A percentile compares a stretch with the other conserved stretches of the same genome.
These are phyloP conservation scores for Peromyscus polionotus DNA, from an alignment of 2,113 vertebrate genomes.

Conservation along the genomic window DNA sequence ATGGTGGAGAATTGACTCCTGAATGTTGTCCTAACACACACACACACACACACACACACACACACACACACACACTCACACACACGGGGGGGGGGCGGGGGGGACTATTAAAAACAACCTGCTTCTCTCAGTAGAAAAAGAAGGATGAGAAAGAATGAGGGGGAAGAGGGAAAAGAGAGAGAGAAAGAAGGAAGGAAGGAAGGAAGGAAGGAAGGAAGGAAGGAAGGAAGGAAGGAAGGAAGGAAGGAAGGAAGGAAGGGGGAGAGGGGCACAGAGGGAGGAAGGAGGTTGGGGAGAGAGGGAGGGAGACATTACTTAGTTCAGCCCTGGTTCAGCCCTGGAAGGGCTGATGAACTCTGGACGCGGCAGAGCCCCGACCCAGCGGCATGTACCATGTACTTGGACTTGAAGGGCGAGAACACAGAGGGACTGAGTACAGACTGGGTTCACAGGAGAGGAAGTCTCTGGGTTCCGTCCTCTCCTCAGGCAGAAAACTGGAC, in stretches of 20 bases:
- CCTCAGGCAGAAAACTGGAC: background rate
- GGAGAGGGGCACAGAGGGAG: background rate
- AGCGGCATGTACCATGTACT: background rate
- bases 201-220: too few relatives aligned
- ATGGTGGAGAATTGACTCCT: background rate
- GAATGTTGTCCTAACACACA: background rate
- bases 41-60: background rate
- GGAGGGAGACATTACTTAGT: background rate
- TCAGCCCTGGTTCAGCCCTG: too few relatives aligned
- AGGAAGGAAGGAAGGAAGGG: too few relatives aligned
- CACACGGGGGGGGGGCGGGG: background rate
- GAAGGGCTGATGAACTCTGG: background rate
- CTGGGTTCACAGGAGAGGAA: background rate
- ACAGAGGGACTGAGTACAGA: background rate
- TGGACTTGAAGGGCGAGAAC: background rate
- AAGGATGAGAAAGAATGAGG: background rate
- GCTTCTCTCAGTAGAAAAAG: background rate
- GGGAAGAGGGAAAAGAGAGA: too few relatives aligned
- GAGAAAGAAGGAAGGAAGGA: accelerated
- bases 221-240: too few relatives aligned
- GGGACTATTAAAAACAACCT: background rate
- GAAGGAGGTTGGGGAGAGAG: too few relatives aligned
- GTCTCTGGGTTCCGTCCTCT: background rate
- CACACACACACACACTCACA: background rate
- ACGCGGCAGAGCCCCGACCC: background rate